Evolutionary conservation across 2,888 invertebrate genomes (phyloP).

Genomic region (Micropterix aruncella): DNA sequence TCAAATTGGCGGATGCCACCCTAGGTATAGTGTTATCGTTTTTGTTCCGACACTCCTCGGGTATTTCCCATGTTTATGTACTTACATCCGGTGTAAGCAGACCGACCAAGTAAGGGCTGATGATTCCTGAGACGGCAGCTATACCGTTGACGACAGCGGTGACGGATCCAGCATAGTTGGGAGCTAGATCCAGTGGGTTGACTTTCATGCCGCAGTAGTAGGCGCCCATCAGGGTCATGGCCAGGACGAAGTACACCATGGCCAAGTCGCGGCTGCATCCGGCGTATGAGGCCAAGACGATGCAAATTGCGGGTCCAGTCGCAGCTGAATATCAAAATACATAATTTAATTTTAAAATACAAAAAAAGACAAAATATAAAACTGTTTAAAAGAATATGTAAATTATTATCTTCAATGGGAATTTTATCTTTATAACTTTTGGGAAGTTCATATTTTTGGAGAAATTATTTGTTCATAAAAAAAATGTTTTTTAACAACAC

Average conservation of each 20-base stretch:
- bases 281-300: slow-evolving; percentile 46
- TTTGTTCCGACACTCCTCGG: no score
- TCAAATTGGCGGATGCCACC: no score
- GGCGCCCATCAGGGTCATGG: slow-evolving; percentile 53
- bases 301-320: slow-evolving; percentile 44
- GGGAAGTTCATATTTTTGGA: no score
- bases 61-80: no score
- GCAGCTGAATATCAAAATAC: slow-evolving; percentile 45
- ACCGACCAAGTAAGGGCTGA: slow-evolving; percentile 44
- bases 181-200: slow-evolving; percentile 48
- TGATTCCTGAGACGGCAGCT: slow-evolving; percentile 45
- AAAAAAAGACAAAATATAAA: no score
- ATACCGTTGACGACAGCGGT: slow-evolving; percentile 50
- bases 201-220: slow-evolving; percentile 56
- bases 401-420: no score
- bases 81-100: slow-evolving; percentile 44
- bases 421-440: no score
- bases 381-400: no score
- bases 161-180: slow-evolving; percentile 48
- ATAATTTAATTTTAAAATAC: no score
- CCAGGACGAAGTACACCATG: slow-evolving; percentile 42
- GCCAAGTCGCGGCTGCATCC: slow-evolving; percentile 36
- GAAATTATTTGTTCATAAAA: no score
- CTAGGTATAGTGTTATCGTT: no score
- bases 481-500: no score